Base-by-base conservation (phyloP, 2,888 invertebrate genomes). In the Apomyelois bistriatella region DNA sequence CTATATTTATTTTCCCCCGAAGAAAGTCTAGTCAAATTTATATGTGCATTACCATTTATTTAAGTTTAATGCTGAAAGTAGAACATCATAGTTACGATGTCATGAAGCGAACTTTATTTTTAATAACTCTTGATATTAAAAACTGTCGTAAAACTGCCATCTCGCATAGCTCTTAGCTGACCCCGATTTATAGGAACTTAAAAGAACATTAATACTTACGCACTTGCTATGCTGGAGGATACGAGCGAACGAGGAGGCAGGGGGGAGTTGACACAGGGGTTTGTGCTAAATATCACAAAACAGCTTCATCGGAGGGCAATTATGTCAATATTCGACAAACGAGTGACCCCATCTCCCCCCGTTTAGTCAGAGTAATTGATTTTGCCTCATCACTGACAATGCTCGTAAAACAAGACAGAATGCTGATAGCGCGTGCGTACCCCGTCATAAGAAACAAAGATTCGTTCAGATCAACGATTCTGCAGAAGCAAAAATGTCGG, bases 271-370 rank as follows among this genome's bases (percentile, higher is more conserved):
- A 49, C 54, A 13, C n/a, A 32, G 64, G 60, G 59, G 58, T 57
- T 53, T 56, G 56, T 61, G 47, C 42, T 46, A 13, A 38, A 13
- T 13, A 48, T 48, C 13, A 48, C 52, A 22, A 22, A 57, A 65
- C 62, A 61, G 60, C 63, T 56, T 58, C 65, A 67, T 65, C 60
- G 65, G 53, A 55, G 56, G 63, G 66, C 72, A 76, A 76, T 78
- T 72, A 73, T 69, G 70, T 68, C 74, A 72, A 74, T 72, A 68
- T 61, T 65, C 17, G 48, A 17, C 35, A 35, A 30, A 16, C 16
- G 36, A 36, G 17, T n/a, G 36, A 36, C 16, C 35, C 47, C 17
- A 12, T 48, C 36, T 36, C 35, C 32, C 15, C 15, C 8, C 32
- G 32, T 32, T 32, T 32, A 15, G 16, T 0, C n/a, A 2, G 17